These are phyloP conservation scores for Pheosia tremula DNA, from an alignment of 2,888 invertebrate species.

Conservation along the genomic window DNA sequence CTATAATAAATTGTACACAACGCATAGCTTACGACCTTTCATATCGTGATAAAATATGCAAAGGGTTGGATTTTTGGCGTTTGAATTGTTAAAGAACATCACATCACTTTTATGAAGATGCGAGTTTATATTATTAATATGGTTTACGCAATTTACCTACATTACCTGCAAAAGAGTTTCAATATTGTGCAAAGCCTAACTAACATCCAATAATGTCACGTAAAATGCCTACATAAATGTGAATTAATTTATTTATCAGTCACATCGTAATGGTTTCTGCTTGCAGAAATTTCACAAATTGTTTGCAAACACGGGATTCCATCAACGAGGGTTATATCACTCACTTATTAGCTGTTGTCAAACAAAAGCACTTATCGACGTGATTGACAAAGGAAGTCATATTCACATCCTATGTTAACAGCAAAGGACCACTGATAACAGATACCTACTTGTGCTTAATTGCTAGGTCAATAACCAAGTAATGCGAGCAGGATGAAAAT, in stretches of 20 bases:
- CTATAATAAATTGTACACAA: background rate
- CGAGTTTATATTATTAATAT: too few relatives aligned
- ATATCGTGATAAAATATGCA: slow-evolving; percentile 19
- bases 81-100: slow-evolving; percentile 1
- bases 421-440: background rate
- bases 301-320: background rate
- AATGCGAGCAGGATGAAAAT: background rate
- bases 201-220: background rate
- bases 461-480: slow-evolving; percentile 25
- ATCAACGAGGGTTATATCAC: background rate
- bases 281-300: background rate
- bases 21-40: slow-evolving; percentile 8
- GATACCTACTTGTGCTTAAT: slow-evolving; percentile 19
- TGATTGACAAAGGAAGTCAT: slow-evolving; percentile 27
- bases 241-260: background rate
- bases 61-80: slow-evolving; percentile 16
- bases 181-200: background rate
- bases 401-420: slow-evolving; percentile 20
- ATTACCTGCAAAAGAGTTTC: too few relatives aligned
- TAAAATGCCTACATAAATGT: background rate
- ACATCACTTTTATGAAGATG: too few relatives aligned
- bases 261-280: background rate
- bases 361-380: slow-evolving; percentile 24
- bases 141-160: too few relatives aligned
- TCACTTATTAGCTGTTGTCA: slow-evolving; percentile 17